Evolutionary conservation across 2,113 vertebrate species (phyloP), one percentile per base, ranked within the genome.

Genomic region (Odocoileus hemionus): DNA sequence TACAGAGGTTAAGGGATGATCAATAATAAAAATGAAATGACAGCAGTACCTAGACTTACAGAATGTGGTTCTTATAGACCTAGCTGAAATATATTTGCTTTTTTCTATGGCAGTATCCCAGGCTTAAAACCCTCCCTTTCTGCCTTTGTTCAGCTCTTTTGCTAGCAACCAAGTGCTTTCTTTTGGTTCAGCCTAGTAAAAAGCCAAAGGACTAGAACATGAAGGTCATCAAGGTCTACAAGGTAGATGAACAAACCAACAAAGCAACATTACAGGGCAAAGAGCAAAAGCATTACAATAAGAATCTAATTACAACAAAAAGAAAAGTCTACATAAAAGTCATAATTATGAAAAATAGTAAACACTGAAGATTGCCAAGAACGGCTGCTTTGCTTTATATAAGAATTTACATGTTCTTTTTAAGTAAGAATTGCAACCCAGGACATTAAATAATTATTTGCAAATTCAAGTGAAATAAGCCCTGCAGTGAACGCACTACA

Each of bases 181-280:
- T 97, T 98, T 97, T 93, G 97, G 94, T 97, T 98, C 97, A 93
- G 96, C 39, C 64, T 90, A 84, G 76, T 50, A 97, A 97, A 95
- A 98, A 97, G 89, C 86, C 86, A 98, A 93, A 98, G 91, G 92
- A 97, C 95, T 97, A 98, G 86, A 97, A 93, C 21, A 70, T 92
- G 94, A 97, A 92, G 93, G 97, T 96, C 98, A 98, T 96, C 93
- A 96, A 50, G 14, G 11, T 90, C 98, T 96, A 95, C 91, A 97
- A 97, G 96, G 93, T 39, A 97, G 96, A 97, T 76, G 89, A 96
- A 97, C 92, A 98, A 95, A 36, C 74, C 91, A 95, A 98, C 97
- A 98, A 98, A 98, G 94, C 83, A 64, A 97, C 97, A 96, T 76
- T 95, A 96, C 95, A 97, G 97, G 96, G 96, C 95, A 98, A 97